Evolutionary conservation across 2,888 invertebrate species (phyloP).

Genomic region (Amphipoea lucens): DNA sequence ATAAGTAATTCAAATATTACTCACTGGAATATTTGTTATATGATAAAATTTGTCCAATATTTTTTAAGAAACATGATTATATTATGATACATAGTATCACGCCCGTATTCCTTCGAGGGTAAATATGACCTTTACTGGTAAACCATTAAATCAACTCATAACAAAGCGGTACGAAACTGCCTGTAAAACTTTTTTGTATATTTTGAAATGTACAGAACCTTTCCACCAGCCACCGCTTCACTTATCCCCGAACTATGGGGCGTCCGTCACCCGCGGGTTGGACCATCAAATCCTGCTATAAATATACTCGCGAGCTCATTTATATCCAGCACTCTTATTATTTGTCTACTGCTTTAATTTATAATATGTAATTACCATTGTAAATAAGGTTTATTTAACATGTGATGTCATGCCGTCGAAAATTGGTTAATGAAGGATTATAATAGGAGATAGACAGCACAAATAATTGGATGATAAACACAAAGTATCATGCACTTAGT

Average conservation of each 20-base stretch:
- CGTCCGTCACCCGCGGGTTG: conserved; percentile 49
- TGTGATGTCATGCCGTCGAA: background rate
- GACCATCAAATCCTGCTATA: conserved; percentile 59
- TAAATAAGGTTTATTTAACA: background rate
- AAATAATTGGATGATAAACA: background rate
- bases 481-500: too few relatives aligned
- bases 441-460: background rate
- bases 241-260: conserved; percentile 36
- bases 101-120: background rate
- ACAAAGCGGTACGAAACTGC: background rate
- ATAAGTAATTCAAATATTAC: background rate
- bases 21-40: background rate
- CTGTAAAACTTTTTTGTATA: background rate
- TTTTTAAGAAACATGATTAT: background rate
- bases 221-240: background rate
- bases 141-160: background rate
- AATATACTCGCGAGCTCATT: conserved; percentile 52
- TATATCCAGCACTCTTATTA: conserved; percentile 42
- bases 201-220: conserved; percentile 13
- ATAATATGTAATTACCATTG: conserved; percentile 18
- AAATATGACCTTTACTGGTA: too few relatives aligned
- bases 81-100: background rate
- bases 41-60: background rate
- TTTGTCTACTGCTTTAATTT: conserved; percentile 26
- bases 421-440: background rate